Evolutionary conservation across 2,888 invertebrate species (phyloP), one percentile per base, ranked within the genome.

Genomic region (Drosophila gaucha): DNA sequence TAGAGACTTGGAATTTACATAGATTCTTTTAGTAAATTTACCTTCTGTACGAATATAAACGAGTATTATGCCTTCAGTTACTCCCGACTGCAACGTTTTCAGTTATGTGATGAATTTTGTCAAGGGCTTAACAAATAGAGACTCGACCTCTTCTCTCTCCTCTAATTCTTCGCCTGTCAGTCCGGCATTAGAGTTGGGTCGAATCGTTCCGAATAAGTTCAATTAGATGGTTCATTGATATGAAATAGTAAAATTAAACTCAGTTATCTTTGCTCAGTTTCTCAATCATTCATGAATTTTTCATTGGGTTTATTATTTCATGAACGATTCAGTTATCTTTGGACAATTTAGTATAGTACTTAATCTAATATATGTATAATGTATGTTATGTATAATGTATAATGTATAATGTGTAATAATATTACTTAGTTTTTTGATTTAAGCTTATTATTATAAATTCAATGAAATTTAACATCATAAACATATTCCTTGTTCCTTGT

Each of bases 31-130:
- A 22, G 5, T 3, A 22, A 3, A 22, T 4, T 35, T 35, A n/a
- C n/a, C n/a, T n/a, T n/a, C n/a, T n/a, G n/a, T n/a, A n/a, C n/a
- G 9, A 35, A 3, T 1, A 4, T 35, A 16, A 35, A 3, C 16
- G 9, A 9, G 41, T 16, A 26, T 26, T 24, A 16, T 26, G 10
- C 14, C 14, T 10, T 41, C 16, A 3, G 8, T 6, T 22, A 8
- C 1, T 3, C 3, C 1, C 3, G 0, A 10, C 3, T 6, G 16
- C 9, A 14, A 10, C 5, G 24, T 14, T 41, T 9, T 1, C 6
- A 10, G 50, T 28, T 26, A 28, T 50, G 18, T 60, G 39, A 39
- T 60, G 83, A 72, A 59, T 67, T 65, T 65, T 52, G 51, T 50
- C 33, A 30, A 31, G 41, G 26, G 31, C 41, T 55, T 35, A 35